Evolutionary conservation across 2,888 invertebrate genomes (phyloP).

Genomic region (Tolmerus cingulatus): DNA sequence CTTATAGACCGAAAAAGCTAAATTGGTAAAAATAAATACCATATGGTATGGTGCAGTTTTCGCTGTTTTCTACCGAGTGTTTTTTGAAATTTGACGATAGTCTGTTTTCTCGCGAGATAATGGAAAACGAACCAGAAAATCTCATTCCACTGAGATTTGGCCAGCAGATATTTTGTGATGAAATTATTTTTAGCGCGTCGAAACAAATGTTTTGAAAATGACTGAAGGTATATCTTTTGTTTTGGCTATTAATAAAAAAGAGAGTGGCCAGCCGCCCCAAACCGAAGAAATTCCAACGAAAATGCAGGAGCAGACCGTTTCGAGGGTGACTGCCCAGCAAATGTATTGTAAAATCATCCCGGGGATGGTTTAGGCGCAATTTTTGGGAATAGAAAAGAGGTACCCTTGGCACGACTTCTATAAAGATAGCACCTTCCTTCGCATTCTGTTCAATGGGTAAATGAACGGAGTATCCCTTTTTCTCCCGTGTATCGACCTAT

Average conservation of each 20-base stretch:
- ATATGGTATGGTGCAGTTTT: neutral
- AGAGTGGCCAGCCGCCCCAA: too few relatives aligned
- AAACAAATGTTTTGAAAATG: neutral
- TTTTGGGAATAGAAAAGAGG: neutral
- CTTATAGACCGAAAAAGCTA: neutral
- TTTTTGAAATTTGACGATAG: neutral
- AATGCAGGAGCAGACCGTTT: neutral
- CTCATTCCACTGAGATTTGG: neutral
- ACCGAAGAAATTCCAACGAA: neutral
- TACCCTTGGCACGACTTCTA: neutral
- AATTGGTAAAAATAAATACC: neutral
- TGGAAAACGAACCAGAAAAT: neutral
- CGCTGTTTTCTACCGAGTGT: neutral
- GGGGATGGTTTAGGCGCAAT: neutral
- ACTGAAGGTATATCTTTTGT: slow-evolving; percentile 13
- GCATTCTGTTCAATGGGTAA: neutral
- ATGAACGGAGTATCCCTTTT: neutral
- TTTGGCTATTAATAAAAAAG: neutral
- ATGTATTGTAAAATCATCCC: neutral
- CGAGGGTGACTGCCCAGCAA: neutral
- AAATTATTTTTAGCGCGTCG: slow-evolving; percentile 8
- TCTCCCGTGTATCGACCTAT: neutral
- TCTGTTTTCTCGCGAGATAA: neutral
- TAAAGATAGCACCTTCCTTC: neutral
- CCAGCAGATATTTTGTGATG: neutral